These are phyloP conservation scores for Enchytraeus crypticus DNA, from an alignment of 2,888 invertebrate species.

Conservation along the genomic window DNA sequence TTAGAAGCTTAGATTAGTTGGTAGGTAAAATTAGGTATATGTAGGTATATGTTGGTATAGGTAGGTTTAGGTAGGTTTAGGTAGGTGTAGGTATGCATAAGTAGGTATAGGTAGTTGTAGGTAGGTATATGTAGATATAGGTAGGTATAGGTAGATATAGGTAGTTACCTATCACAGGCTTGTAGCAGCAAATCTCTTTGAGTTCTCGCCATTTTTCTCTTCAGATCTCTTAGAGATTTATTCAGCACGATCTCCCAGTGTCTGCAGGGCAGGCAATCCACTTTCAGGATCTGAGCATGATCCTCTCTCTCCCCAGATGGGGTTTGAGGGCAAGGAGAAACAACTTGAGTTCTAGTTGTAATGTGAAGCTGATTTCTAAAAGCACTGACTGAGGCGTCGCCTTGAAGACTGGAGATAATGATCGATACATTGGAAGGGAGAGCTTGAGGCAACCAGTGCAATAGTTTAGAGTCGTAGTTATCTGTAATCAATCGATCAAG, in stretches of 20 bases:
- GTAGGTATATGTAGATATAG: too few species aligned
- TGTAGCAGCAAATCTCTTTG: conserved; percentile 60
- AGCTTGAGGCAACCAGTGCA: conserved; percentile 68
- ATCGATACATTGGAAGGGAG: conserved; percentile 68
- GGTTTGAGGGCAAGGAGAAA: not conserved
- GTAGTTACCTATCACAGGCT: not conserved
- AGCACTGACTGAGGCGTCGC: conserved; percentile 22
- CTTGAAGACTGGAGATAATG: conserved; percentile 50
- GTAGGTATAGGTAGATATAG: too few species aligned
- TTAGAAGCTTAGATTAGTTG: too few species aligned
- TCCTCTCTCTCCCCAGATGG: too few species aligned
- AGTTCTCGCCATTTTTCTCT: conserved; percentile 47
- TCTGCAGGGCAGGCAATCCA: not conserved
- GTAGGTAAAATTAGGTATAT: too few species aligned
- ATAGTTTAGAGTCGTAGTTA: conserved; percentile 55
- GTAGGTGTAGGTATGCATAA: too few species aligned
- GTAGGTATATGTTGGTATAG: too few species aligned
- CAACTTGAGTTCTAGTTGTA: not conserved
- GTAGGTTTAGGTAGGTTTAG: too few species aligned
- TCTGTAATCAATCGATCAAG: too few species aligned
- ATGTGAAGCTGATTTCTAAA: not conserved
- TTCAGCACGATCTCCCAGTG: conserved; percentile 30
- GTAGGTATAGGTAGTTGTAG: too few species aligned
- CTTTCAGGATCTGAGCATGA: too few species aligned
- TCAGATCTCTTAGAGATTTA: conserved; percentile 31